Evolutionary conservation across 2,797 vertebrate genomes (phyloP), one percentile per base, ranked within the genome.

Genomic region (Tenualosa thibaudeaui): DNA sequence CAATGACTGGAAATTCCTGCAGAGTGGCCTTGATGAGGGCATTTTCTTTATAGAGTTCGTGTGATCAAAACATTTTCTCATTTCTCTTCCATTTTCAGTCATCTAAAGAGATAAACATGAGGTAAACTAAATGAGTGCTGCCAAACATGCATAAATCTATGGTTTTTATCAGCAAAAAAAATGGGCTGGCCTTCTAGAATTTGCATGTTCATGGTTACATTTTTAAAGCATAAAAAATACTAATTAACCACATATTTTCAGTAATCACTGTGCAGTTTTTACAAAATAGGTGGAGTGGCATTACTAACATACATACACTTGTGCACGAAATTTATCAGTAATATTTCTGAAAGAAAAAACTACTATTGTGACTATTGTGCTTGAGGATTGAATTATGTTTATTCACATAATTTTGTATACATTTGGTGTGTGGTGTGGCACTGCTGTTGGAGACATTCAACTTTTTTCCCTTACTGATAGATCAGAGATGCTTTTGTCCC

Each of bases 81-180:
- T 12, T 90, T 93, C 86, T 93, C 82, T 88, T 89, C 83, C 86
- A 82, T 87, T 85, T 85, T 17, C 87, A 96, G 96, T 90, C 90
- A 22, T 91, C 92, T 84, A 93, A 94, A 90, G 94, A 96, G 86
- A 94, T 96, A 86, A 90, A 91, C 50, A 86, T 82, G 87, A 95
- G 96, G 96, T 96, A 96, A 93, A 84, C 31, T 24, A 83, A 86
- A 24, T 37, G 9, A 51, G 50, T 31, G n/a, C 62, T 68, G 24
- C 62, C 62, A 68, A 68, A 68, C 26, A 26, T 68, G 62, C 62
- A 68, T 37, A 68, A 68, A 13, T 68, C 24, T 31, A 26, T 5
- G 9, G 24, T n/a, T 62, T 62, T 19, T 60, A n/a, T 60, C 22
- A 60, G 56, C 24, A 24, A 26, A 65, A 65, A 68, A 68, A 37